phyloP scores from a whole-genome alignment of 2,113 vertebrate genomes.

The Epinephelus moara region DNA sequence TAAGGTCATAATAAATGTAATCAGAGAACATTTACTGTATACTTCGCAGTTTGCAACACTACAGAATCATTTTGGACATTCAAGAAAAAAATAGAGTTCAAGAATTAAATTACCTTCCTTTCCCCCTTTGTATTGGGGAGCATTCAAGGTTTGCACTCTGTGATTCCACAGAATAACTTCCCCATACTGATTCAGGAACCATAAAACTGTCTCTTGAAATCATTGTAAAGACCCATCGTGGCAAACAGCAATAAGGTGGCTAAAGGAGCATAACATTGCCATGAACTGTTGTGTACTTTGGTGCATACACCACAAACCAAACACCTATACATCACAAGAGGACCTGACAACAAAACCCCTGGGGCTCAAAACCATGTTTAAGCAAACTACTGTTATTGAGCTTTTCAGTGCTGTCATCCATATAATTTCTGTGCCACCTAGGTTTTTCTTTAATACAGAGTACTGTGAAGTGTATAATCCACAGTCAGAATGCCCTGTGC shows the following conservation, averaged over 20 bases:
- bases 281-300: constrained; percentile 23
- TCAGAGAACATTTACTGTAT: background rate
- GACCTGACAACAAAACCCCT: constrained; percentile 12
- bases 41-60: constrained; percentile 5
- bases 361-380: constrained; percentile 13
- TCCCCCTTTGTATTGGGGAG: background rate
- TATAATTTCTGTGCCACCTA: background rate
- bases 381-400: constrained; percentile 18
- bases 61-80: background rate
- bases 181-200: constrained; percentile 13
- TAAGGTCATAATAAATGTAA: constrained; percentile 5
- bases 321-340: constrained; percentile 32
- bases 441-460: background rate
- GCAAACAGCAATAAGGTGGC: constrained; percentile 21
- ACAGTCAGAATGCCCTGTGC: background rate
- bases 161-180: constrained; percentile 22
- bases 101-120: constrained; percentile 6
- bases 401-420: constrained; percentile 14
- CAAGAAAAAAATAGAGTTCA: constrained; percentile 5
- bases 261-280: constrained; percentile 20
- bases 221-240: constrained; percentile 13
- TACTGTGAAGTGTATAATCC: constrained; percentile 7
- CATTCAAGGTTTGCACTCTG: constrained; percentile 15
- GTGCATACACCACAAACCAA: constrained; percentile 18
- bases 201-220: constrained; percentile 57